A percentile compares a stretch with the other conserved stretches of the same genome.
Evolutionary conservation across 2,888 invertebrate species (phyloP).

Genomic region (Furcula furcula): DNA sequence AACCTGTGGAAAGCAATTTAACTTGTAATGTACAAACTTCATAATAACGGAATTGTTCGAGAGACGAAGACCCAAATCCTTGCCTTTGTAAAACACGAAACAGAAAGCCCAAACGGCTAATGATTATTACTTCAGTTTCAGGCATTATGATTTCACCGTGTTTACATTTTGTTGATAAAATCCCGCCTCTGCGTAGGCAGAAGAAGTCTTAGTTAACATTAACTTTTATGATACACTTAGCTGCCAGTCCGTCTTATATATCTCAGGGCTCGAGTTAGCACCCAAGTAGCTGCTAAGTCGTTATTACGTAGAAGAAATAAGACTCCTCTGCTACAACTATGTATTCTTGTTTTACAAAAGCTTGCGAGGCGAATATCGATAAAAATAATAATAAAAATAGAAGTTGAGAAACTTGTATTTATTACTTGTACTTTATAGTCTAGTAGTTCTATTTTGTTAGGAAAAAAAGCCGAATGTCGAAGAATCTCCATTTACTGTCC

Average conservation of each 20-base stretch:
- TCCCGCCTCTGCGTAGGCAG: background rate
- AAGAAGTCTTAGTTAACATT: background rate
- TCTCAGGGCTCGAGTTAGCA: background rate
- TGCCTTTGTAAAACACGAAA: background rate
- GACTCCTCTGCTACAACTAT: no score
- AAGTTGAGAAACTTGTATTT: no score
- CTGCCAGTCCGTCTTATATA: background rate
- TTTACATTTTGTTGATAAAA: constrained; percentile 1
- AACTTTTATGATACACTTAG: background rate
- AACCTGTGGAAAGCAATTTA: background rate
- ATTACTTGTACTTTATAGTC: no score
- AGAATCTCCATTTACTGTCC: no score
- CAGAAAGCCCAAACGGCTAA: background rate
- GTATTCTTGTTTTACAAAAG: no score
- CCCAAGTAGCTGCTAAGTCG: background rate
- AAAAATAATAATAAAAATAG: no score
- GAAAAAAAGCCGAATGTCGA: no score
- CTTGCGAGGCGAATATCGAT: no score
- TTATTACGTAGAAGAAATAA: background rate
- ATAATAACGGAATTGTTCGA: background rate
- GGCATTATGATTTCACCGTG: background rate
- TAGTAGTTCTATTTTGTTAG: no score
- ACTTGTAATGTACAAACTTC: background rate
- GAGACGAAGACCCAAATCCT: background rate
- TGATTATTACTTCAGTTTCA: background rate